Conservation (phyloP, 30 jellyfish, hydroid and myxozoan genomes). For the Aurelia aurita region DNA sequence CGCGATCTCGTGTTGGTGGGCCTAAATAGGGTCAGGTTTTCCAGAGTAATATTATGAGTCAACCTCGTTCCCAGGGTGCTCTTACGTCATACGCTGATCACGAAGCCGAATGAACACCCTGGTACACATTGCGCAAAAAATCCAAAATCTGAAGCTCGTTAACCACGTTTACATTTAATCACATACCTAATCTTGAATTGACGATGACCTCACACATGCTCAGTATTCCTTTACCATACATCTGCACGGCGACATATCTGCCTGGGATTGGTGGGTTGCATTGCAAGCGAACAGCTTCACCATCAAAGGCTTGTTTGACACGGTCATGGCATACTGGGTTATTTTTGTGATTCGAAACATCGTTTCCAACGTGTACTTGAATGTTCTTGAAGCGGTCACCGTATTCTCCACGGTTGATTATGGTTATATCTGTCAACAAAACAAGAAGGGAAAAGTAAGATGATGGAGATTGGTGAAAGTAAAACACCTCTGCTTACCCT, state of each 20-base stretch:
- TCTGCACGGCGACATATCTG: constrained; percentile 90
- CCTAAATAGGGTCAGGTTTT: too few relatives aligned
- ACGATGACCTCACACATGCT: constrained; percentile 97
- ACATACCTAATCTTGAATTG: constrained; percentile 90
- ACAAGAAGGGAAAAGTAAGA: neutral
- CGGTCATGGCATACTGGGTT: constrained; percentile 99
- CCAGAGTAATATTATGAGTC: too few relatives aligned
- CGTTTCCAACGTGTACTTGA: constrained; percentile 94
- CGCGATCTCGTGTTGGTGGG: too few relatives aligned
- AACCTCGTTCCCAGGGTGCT: too few relatives aligned
- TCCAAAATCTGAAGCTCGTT: too few relatives aligned
- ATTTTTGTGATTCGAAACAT: constrained; percentile 41
- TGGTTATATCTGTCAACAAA: constrained; percentile 79
- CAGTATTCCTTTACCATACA: constrained; percentile 94
- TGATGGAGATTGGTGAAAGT: too few relatives aligned
- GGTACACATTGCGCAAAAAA: too few relatives aligned
- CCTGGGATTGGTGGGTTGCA: constrained; percentile 99
- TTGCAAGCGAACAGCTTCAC: constrained; percentile 95
- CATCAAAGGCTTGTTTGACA: constrained; percentile 87
- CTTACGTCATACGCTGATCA: too few relatives aligned
- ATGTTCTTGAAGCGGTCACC: constrained; percentile 90
- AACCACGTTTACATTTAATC: too few relatives aligned
- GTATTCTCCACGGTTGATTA: constrained; percentile 94
- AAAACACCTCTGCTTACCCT: too few relatives aligned
- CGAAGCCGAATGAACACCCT: too few relatives aligned